Evolutionary conservation across 2,113 vertebrate species (phyloP), one percentile per base, ranked within the genome.

Genomic region (Dipodomys stephensi): DNA sequence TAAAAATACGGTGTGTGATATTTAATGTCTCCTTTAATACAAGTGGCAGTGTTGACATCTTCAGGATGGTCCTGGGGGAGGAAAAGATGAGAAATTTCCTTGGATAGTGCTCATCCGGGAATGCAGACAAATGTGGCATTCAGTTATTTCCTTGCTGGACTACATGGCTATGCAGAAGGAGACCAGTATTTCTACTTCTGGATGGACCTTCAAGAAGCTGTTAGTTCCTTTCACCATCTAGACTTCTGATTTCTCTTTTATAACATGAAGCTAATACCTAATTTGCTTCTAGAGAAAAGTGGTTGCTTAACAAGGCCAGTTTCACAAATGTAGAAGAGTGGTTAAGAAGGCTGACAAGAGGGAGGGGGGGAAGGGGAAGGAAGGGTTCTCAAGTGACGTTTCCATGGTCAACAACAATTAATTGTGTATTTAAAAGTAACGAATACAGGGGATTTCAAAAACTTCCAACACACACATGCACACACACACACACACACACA

Each of bases 1-100:
- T 83, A 80, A 89, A 87, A 87, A 90, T 67, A 53, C 65, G 44
- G 49, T 79, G 68, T 87, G 93, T 93, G 81, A 81, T 67, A 83
- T 7, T 64, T 71, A 53, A 81, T 83, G 22, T 28, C 87, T 90
- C 30, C 67, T 49, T 92, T 67, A 78, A 1, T 79, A 22, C 39
- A 72, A 78, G 60, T 68, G 88, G 57, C 25, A 87, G 23, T 60
- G 13, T 20, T 64, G 30, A 80, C 10, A 69, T 23, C 3, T 35
- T 46, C 27, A 78, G 46, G 39, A 65, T 88, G 86, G 73, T 12
- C 6, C 65, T 62, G 69, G 46, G 27, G n/a, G 19, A 65, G 62
- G 64, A 15, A n/a, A 62, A 64, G 30, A 30, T 28, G 69, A 84
- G 49, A 80, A 62, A 64, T 12, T 46, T 74, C 30, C 27, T 39